These are phyloP conservation scores for Cataglyphis rosenhaueri DNA, from an alignment of 2,888 invertebrate genomes.

Conservation along the genomic window DNA sequence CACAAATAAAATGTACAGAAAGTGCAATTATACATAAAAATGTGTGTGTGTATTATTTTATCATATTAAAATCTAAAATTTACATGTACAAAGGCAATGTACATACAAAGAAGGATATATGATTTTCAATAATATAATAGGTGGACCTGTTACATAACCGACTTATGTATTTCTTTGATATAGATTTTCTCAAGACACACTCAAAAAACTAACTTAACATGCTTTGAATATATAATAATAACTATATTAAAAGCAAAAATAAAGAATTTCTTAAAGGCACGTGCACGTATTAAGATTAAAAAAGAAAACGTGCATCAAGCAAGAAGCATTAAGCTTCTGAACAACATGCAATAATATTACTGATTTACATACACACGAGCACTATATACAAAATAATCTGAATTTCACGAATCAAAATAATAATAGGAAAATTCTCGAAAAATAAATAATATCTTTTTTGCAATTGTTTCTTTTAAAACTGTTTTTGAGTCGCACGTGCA, in stretches of 20 bases:
- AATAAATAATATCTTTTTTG: background rate
- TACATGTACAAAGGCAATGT: conserved; percentile 68
- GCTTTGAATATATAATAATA: conserved; percentile 56
- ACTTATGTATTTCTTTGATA: background rate
- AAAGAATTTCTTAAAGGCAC: conserved; percentile 27
- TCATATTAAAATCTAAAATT: conserved; percentile 53
- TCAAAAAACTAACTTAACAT: conserved; percentile 53
- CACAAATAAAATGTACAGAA: conserved; percentile 81
- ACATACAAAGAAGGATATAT: conserved; percentile 48
- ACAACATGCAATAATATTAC: conserved; percentile 65
- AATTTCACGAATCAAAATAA: background rate
- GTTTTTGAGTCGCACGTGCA: no score
- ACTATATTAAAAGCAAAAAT: conserved; percentile 60
- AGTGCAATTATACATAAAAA: conserved; percentile 78
- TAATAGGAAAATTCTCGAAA: background rate
- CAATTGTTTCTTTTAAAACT: no score
- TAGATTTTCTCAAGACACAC: conserved; percentile 15
- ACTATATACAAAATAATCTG: no score
- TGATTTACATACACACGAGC: background rate
- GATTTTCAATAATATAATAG: conserved; percentile 35
- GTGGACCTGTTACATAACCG: background rate
- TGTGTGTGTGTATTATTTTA: conserved; percentile 54
- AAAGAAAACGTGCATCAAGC: conserved; percentile 69
- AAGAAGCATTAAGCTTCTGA: conserved; percentile 66
- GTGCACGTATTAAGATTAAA: conserved; percentile 32